Evolutionary conservation across 2,888 invertebrate species (phyloP), one percentile per base, ranked within the genome.

Genomic region (Cantharis rustica): DNA sequence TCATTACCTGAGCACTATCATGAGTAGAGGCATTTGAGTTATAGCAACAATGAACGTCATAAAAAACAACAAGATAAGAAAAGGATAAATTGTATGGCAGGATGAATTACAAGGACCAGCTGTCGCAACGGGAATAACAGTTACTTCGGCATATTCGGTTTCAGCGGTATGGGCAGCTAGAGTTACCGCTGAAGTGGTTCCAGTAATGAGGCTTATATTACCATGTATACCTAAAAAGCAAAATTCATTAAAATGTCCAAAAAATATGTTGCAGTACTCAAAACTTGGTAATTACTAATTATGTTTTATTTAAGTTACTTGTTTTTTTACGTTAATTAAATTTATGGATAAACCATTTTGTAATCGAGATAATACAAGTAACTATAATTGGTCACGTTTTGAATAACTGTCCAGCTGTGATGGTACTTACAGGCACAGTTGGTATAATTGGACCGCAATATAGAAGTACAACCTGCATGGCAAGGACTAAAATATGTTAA

Each of bases 11-110:
- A 98, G 90, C 16, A 97, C 97, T 85, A 97, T 96, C 97, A 97
- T 98, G 27, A 98, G 92, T 77, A 98, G 90, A 70, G 98, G 98
- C 97, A 98, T 98, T 89, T 98, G 97, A 11, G 97, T 97, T 81
- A 96, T 93, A n/a, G 97, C 96, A 75, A 97, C 97, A 79, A 97
- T 94, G 87, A 97, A 96, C 20, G 97, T 97, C 96, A 98, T 97
- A 88, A 97, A 95, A 90, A 98, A 97, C 61, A 98, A 91, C 84
- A 98, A 90, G 87, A 97, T 95, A 83, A 98, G 93, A 90, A 98
- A 98, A 75, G 97, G 97, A 89, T 96, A 95, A 85, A 98, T 95
- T 81, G 96, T 97, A 87, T 95, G 93, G 89, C 97, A 98, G 78
- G 96, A 94, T 79, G 95, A 95, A 87, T 94, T 95, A 90, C 98